Evolutionary conservation across 2,888 invertebrate species (phyloP), one percentile per base, ranked within the genome.

Genomic region (Gastrophysa polygoni): DNA sequence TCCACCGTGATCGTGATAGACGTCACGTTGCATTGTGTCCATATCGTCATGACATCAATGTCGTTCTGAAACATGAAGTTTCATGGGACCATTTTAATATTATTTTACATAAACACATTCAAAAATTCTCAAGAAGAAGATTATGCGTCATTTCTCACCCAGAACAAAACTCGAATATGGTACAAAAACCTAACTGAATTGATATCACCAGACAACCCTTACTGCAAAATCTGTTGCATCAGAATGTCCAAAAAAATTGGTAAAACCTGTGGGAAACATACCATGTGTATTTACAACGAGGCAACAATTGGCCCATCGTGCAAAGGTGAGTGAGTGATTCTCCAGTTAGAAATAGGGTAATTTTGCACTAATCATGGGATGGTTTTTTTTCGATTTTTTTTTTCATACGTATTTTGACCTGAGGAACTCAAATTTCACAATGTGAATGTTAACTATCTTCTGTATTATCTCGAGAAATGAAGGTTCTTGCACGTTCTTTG

Each of bases 201-300:
- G 8, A 18, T 32, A 8, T 55, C 59, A 14, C 24, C 67, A 14
- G 66, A 59, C 16, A 75, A 75, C 49, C 65, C 69, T 4, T 78
- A 77, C 59, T 78, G 78, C 57, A 69, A 69, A 10, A 62, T 78
- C 38, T 78, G 78, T 59, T 78, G 78, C 55, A 69, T 77, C 24
- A 71, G 73, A 51, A 71, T 75, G 29, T 70, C 63, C 24, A 56
- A 63, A 14, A 71, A 69, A n/a, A 58, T 74, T 11, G 74, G 74
- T 6, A 75, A 77, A 68, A 69, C 67, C 48, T 79, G 78, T 63
- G 77, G 78, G n/a, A 67, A 67, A 11, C 78, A 78, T 55, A 78
- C 78, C 0, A 65, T 78, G 66, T 78, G 78, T 62, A 68, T 71
- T 47, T 79, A 73, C 64, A 61, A 65, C 44, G 50, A 49, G 17